Base-by-base conservation (phyloP, 2,888 invertebrate species). In the Xanthia togata region DNA sequence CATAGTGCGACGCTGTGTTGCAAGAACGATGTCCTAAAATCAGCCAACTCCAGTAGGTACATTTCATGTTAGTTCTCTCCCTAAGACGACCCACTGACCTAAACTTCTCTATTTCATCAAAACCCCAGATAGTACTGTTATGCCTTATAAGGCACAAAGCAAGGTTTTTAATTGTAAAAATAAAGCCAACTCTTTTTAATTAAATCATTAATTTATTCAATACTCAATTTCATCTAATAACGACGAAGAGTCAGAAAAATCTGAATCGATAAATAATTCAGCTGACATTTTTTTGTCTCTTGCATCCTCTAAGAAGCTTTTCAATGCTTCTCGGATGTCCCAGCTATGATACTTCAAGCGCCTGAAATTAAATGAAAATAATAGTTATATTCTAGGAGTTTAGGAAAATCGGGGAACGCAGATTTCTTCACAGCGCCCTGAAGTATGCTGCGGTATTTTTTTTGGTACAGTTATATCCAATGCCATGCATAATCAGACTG, bases 211-310 rank as follows among this genome's bases (percentile, higher is more conserved):
- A 62, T 65, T 53, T 70, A 59, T 69, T 79, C 65, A 84, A 35
- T 90, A 93, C 73, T 95, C 94, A 57, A 94, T 87, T 84, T 95
- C 94, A 84, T 94, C 93, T 35, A 93, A 90, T 41, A 94, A 57
- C 0, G 94, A 94, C 0, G 93, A 94, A 4, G 88, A 78, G 78
- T 95, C 94, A 0, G 95, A 93, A 44, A 93, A 89, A 55, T 94
- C 93, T 3, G 93, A 94, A 35, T 93, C 92, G 11, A 89, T 78
- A 76, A 94, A 94, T 73, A 87, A 89, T 23, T 94, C 92, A 2
- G 78, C 38, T 4, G 90, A 53, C 17, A 95, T 78, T 41, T 81
- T 89, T 50, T 93, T 88, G 0, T 47, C 73, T 53, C 81, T 89
- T 12, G 93, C 44, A 67, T 96, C 93, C 0, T 67, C 53, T 17